Evolutionary conservation across 1,140 invertebrate species (phyloP).

Genomic region (Sinella curviseta): DNA sequence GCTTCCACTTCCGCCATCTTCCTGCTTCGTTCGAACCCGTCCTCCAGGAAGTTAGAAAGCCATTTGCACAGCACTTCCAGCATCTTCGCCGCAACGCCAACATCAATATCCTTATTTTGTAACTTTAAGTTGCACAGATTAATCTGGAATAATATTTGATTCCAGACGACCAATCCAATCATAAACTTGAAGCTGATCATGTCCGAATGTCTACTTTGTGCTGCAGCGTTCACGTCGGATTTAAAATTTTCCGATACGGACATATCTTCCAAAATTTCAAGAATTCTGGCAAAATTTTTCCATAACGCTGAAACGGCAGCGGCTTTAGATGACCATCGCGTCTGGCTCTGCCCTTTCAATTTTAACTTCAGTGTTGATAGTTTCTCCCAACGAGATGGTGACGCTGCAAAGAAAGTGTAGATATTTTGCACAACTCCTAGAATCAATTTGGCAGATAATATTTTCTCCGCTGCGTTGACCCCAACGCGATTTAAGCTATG

Average conservation of each 20-base stretch:
- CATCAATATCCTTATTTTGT: neutral
- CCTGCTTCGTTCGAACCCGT: neutral
- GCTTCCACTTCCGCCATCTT: neutral
- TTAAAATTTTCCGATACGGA: neutral
- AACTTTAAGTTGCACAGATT: neutral
- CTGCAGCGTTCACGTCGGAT: neutral
- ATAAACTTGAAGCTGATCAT: neutral
- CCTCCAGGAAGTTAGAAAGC: neutral
- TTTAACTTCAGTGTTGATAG: too few relatives aligned
- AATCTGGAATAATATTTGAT: neutral
- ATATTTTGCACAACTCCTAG: conserved; percentile 18
- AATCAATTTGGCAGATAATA: conserved; percentile 11
- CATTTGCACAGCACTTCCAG: neutral
- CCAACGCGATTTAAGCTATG: conserved; percentile 50
- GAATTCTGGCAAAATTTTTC: neutral
- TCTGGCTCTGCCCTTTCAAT: neutral
- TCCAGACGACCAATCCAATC: neutral
- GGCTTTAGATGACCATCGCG: neutral
- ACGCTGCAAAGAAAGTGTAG: conserved; percentile 18
- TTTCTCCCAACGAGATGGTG: conserved; percentile 18
- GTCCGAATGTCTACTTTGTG: neutral
- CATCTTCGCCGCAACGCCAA: neutral
- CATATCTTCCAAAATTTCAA: neutral
- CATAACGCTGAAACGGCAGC: neutral
- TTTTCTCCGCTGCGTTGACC: conserved; percentile 17